Evolutionary conservation across 2,888 invertebrate genomes (phyloP), one percentile per base, ranked within the genome.

Genomic region (Trissoscelio sp.): DNA sequence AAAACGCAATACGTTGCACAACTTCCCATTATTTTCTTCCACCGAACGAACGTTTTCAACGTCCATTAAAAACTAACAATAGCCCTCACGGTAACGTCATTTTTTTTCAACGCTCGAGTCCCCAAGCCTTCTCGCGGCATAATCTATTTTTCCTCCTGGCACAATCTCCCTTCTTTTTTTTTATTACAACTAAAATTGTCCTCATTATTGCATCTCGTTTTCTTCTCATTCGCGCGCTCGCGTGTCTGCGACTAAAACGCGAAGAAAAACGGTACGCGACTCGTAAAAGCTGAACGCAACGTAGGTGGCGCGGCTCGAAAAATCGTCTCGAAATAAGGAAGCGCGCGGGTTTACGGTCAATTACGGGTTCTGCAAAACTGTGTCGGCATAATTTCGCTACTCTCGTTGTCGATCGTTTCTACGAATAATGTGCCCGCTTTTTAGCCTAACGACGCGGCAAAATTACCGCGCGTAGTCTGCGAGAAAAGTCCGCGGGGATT

Each of bases 281-380:
- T 69, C 67, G 69, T 79, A 74, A 79, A 74, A 31, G 51, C 11
- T 42, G 66, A 37, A 58, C 55, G 39, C 55, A 48, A 74, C 62
- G 64, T 64, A 74, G 73, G 73, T 64, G 73, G 73, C 64, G 73
- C 18, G 16, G 37, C 42, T 51, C 62, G 46, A 51, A 53, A 66
- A 66, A 66, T 57, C 37, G 37, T 16, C 57, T 22, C 42, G 28
- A 51, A 51, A 60, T 48, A 28, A 51, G 60, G 60, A 72, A 72
- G 60, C 39, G 72, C 48, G 46, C 37, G 7, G 64, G 31, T 73
- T 73, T 73, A 73, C 73, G 73, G 62, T 73, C 73, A 73, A 73
- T 73, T 73, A 73, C 55, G 37, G 55, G 34, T 42, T 42, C 28
- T 39, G 20, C n/a, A 55, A 66, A 53, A 67, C 34, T 64, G 12